phyloP scores from a whole-genome alignment of 1,140 invertebrate species.

The Macrotrachela quadricornifera region DNA sequence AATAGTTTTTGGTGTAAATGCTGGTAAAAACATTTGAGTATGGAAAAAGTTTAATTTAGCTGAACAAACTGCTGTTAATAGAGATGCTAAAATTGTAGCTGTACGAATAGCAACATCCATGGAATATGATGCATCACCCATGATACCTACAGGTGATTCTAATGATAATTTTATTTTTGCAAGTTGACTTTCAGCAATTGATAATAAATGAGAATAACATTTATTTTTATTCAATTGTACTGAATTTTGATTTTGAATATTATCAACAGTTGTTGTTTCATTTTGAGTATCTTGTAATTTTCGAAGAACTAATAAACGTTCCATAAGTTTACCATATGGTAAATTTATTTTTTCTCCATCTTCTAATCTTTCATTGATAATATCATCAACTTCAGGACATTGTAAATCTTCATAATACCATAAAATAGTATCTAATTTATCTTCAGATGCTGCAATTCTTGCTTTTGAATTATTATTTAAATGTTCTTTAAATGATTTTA shows the following conservation, averaged over 20 bases:
- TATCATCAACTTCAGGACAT: slow-evolving; percentile 16
- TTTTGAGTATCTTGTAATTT: slow-evolving; percentile 12
- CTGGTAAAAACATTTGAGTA: slow-evolving; percentile 13
- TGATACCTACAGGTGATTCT: slow-evolving; percentile 20
- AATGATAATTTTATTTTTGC: slow-evolving; percentile 16
- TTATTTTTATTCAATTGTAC: no score
- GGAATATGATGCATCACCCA: slow-evolving; percentile 23
- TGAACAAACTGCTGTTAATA: slow-evolving; percentile 19
- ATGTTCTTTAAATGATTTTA: slow-evolving; percentile 13
- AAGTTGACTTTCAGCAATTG: slow-evolving; percentile 16
- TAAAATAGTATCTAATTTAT: slow-evolving; percentile 18
- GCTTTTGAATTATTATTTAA: slow-evolving; percentile 15
- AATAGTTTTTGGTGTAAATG: slow-evolving; percentile 16
- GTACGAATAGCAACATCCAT: slow-evolving; percentile 26
- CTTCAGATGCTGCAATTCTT: slow-evolving; percentile 13
- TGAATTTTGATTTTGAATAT: slow-evolving; percentile 6
- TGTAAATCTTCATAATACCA: slow-evolving; percentile 27
- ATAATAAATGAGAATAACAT: slow-evolving; percentile 13
- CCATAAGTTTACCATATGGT: slow-evolving; percentile 24
- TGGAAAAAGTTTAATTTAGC: slow-evolving; percentile 25
- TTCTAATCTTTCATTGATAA: slow-evolving; percentile 14
- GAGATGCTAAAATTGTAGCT: slow-evolving; percentile 23
- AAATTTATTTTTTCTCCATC: slow-evolving; percentile 12
- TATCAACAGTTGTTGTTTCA: not conserved
- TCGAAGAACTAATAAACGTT: slow-evolving; percentile 18